Evolutionary conservation across 2,888 invertebrate genomes (phyloP), one percentile per base, ranked within the genome.

Genomic region (Acrocera orbiculus): DNA sequence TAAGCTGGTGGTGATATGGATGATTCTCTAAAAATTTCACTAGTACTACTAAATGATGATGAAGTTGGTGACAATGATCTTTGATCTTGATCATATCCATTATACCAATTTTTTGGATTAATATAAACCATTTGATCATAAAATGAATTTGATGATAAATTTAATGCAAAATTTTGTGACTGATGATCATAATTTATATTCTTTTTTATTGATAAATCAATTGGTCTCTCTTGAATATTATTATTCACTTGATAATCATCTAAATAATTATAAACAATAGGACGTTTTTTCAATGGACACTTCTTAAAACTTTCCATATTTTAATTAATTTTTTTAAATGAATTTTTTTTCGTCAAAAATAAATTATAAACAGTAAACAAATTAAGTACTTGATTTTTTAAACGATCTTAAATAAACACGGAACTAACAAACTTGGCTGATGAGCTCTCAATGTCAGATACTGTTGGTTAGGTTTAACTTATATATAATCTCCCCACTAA

Each of bases 211-310:
- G 58, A 58, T 9, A 58, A 45, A 48, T 58, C 58, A 44, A 54
- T 53, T 6, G 58, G 58, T 32, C 46, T 41, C 9, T 38, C 36
- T 2, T 16, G 11, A 52, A 70, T 67, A 56, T 74, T 66, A 54
- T 72, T 68, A 58, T 74, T 66, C 22, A 28, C 27, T 23, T 22
- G 11, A 6, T 33, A n/a, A n/a, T n/a, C n/a, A n/a, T n/a, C n/a
- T n/a, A n/a, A n/a, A n/a, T n/a, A n/a, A n/a, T n/a, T 29, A 47
- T 76, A 70, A 48, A 73, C 46, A 52, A 85, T 76, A 42, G 87
- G 87, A 61, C 87, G 75, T 69, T 87, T 87, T 65, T 87, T 87
- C 46, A 87, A 69, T 61, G 87, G 87, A 54, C 86, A 86, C 63
- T 81, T 76, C 54, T 83, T 82, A 63, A n/a, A n/a, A n/a, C n/a